Conservation (phyloP, 2,888 invertebrate species). For the Xanthostigma xanthostigma region DNA sequence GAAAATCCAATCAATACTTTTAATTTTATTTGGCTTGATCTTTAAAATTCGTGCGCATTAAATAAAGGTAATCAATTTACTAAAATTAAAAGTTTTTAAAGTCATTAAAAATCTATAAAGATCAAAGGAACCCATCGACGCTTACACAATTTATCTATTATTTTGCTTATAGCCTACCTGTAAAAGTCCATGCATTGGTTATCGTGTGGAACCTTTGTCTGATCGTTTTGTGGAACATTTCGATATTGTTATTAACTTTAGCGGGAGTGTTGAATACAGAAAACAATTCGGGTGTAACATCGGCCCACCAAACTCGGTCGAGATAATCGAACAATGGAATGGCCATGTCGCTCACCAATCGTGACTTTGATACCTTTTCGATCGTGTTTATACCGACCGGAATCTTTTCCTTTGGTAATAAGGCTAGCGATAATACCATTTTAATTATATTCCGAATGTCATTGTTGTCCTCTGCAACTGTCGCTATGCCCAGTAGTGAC, state of each 20-base stretch:
- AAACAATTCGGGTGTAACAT: slow-evolving; percentile 1
- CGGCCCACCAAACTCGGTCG: slow-evolving; percentile 4
- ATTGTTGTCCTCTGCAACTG: not conserved
- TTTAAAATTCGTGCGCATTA: too few species aligned
- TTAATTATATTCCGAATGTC: slow-evolving; percentile 1
- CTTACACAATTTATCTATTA: too few species aligned
- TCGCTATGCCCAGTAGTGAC: not conserved
- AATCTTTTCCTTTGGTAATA: slow-evolving; percentile 4
- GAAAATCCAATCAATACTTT: too few species aligned
- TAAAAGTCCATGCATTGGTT: slow-evolving; percentile 4
- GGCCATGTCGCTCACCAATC: not conserved
- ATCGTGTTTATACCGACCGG: slow-evolving; percentile 3
- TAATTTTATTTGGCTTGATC: too few species aligned
- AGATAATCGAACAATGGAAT: slow-evolving; percentile 2
- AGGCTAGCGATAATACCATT: not conserved
- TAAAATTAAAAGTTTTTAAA: too few species aligned
- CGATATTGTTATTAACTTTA: slow-evolving; percentile 4
- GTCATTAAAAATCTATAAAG: too few species aligned
- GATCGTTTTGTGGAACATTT: slow-evolving; percentile 6
- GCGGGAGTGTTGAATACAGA: slow-evolving; percentile 1
- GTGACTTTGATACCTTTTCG: not conserved
- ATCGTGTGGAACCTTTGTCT: slow-evolving; percentile 3
- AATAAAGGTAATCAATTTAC: too few species aligned
- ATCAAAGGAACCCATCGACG: too few species aligned
- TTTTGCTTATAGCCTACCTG: not conserved